A percentile compares a stretch with the other conserved stretches of the same genome.
phyloP scores from a whole-genome alignment of 2,113 vertebrate genomes.

The Hepsetus odoe region DNA sequence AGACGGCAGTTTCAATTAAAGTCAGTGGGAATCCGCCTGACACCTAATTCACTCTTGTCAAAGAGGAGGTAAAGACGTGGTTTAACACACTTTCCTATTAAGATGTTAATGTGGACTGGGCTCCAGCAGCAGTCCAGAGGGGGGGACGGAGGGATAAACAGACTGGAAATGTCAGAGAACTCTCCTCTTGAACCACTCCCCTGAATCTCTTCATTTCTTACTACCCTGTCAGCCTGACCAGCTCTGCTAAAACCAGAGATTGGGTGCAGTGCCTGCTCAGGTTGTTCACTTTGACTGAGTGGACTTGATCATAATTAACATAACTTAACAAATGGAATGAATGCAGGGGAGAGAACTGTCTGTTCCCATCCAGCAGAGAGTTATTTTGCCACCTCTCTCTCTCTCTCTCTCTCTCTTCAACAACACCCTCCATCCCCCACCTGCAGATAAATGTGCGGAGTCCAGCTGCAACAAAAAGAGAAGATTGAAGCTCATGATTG shows the following conservation, averaged over 20 bases:
- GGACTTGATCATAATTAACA: conserved; percentile 55
- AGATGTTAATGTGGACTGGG: conserved; percentile 85
- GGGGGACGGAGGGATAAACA: conserved; percentile 43
- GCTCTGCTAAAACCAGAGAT: conserved; percentile 20
- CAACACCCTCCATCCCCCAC: no score
- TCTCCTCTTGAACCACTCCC: conserved; percentile 25
- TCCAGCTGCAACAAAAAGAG: conserved; percentile 29
- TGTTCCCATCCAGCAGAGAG: conserved; percentile 32
- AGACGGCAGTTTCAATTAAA: conserved; percentile 93
- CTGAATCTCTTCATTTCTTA: conserved; percentile 1
- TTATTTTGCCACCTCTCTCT: conserved; percentile 24
- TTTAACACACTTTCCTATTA: conserved; percentile 87
- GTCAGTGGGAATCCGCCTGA: conserved; percentile 92
- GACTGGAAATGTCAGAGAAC: conserved; percentile 35
- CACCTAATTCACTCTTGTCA: conserved; percentile 92
- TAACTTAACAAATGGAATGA: conserved; percentile 52
- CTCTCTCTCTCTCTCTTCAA: conserved; percentile 1
- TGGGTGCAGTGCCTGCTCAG: conserved; percentile 19
- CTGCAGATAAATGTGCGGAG: conserved; percentile 41
- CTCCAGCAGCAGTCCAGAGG: conserved; percentile 49
- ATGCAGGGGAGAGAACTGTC: conserved; percentile 33
- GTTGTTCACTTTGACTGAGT: conserved; percentile 30
- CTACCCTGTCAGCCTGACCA: conserved; percentile 19
- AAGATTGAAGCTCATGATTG: conserved; percentile 38
- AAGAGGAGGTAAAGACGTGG: conserved; percentile 80